Evolutionary conservation across 2,888 invertebrate genomes (phyloP), one percentile per base, ranked within the genome.

Genomic region (Cyaniris semiargus): DNA sequence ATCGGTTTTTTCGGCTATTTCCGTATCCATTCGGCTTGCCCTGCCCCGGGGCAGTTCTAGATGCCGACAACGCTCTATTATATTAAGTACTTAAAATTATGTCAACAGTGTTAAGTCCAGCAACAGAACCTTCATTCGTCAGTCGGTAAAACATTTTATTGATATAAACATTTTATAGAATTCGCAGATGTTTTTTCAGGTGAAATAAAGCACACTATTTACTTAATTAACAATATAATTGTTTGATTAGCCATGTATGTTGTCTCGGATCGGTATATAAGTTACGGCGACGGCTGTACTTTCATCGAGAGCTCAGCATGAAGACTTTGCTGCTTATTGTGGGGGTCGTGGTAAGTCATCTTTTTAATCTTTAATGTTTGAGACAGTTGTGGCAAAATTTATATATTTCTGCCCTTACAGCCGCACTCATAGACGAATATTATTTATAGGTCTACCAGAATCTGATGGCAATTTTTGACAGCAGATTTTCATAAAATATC

Each of bases 151-250:
- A 58, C 1, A 58, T 58, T 7, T 48, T 48, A 58, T n/a, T 58
- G 58, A 58, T 58, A 58, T n/a, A 3, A 58, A 58, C n/a, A 56
- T 15, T 18, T 15, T 56, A 58, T 23, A 13, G 23, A 60, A 23
- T 60, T 23, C 60, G 3, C 15, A 27, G 15, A 27, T 66, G 27
- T 66, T 66, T 66, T 27, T 66, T 66, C 66, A 66, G 66, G 66
- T 66, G 66, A 27, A 23, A 66, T 23, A 15, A 13, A 66, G 13
- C 15, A 27, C 1, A 18, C 15, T 66, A 27, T 66, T 66, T 23
- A 27, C 27, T 66, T 66, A 60, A 66, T 66, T 66, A 66, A 66
- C 66, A 66, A 66, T 8, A 34, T 34, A 66, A 66, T 66, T 66
- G 66, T 66, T 66, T 66, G 13, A 66, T 66, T 66, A 66, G 27